phyloP scores from a whole-genome alignment of 2,888 invertebrate species.

The Cryptocheilus praepositus region DNA sequence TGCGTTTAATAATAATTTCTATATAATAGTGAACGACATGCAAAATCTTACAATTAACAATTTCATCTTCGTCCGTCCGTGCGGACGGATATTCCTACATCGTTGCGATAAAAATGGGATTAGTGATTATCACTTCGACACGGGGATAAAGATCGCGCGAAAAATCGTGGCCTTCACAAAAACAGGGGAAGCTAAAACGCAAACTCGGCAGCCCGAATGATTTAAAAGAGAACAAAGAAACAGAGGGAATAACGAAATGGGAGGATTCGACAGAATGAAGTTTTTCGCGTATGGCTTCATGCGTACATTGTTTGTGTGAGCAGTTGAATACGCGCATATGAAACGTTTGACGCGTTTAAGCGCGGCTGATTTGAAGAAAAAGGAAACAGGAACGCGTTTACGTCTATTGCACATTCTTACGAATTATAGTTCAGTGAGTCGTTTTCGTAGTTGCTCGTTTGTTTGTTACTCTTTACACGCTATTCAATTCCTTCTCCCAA shows the following conservation, averaged over 20 bases:
- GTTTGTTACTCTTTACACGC: conserved; percentile 23
- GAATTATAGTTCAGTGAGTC: conserved; percentile 28
- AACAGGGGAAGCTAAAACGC: too few relatives aligned
- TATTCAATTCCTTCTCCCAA: conserved; percentile 54
- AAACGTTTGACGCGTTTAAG: neutral
- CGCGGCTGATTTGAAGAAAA: too few relatives aligned
- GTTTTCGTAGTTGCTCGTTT: conserved; percentile 30
- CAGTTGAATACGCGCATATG: conserved; percentile 33
- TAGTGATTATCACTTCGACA: too few relatives aligned
- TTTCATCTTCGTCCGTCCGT: too few relatives aligned
- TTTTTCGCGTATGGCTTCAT: neutral
- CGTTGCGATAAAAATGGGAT: too few relatives aligned
- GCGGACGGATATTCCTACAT: too few relatives aligned
- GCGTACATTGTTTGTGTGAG: neutral
- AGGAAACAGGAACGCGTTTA: conserved; percentile 39
- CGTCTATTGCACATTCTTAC: conserved; percentile 58
- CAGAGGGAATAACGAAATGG: too few relatives aligned
- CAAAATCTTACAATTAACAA: conserved; percentile 17
- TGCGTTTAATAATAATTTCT: conserved; percentile 20
- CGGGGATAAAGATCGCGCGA: too few relatives aligned
- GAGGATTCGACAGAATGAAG: neutral
- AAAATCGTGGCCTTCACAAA: too few relatives aligned
- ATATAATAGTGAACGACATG: conserved; percentile 23
- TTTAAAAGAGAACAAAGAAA: too few relatives aligned
- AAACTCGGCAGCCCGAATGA: too few relatives aligned